Evolutionary conservation across 23 tunicate genomes (phyloP).

Genomic region (Oikopleura vanhoeffeni): DNA sequence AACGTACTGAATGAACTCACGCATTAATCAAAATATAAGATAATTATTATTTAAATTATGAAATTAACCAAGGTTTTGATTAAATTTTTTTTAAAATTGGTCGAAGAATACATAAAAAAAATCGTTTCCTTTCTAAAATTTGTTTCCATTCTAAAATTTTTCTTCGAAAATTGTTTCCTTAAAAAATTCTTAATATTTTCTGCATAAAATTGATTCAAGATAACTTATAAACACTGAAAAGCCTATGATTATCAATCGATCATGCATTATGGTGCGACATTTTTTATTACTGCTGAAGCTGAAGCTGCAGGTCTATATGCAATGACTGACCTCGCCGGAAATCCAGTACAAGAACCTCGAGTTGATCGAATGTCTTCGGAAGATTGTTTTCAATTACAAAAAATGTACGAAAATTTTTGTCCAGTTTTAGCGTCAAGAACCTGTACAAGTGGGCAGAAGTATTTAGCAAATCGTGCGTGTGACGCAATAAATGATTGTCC

Average conservation of each 20-base stretch:
- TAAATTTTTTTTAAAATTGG: no score
- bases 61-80: no score
- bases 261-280: background rate
- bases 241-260: background rate
- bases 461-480: background rate
- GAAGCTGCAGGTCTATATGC: background rate
- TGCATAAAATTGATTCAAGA: no score
- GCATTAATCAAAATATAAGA: no score
- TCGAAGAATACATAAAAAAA: no score
- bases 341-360: background rate
- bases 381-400: background rate
- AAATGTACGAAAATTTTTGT: background rate
- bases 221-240: no score
- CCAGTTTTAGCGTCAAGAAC: background rate
- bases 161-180: no score
- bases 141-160: no score
- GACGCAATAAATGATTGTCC: background rate
- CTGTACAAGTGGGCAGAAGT: background rate
- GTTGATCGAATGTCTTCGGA: background rate
- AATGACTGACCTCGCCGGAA: background rate
- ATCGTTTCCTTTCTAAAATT: no score
- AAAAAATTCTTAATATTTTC: no score
- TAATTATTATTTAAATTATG: no score
- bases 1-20: no score
- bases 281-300: background rate